Evolutionary conservation across 2,797 vertebrate species (phyloP).

Genomic region (Lagorchestes hirsutus): DNA sequence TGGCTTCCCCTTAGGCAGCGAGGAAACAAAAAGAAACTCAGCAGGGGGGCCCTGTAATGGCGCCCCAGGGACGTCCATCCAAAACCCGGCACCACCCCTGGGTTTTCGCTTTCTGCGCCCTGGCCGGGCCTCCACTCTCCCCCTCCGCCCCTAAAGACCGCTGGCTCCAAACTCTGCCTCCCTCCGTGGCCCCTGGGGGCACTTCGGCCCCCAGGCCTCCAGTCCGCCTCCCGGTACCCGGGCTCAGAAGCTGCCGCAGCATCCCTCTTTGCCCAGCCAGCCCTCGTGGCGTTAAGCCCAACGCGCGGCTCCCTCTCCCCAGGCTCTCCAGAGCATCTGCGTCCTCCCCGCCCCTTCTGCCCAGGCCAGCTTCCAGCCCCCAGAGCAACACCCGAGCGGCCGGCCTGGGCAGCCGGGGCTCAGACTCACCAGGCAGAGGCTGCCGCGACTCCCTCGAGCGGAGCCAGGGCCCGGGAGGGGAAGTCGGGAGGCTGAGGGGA

Average conservation of each 20-base stretch:
- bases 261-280: slow-evolving; percentile 19
- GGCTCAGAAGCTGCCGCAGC: neutral
- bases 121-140: neutral
- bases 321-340: slow-evolving; percentile 77
- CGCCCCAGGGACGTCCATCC: neutral
- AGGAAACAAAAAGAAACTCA: neutral
- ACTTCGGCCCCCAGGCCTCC: neutral
- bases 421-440: neutral
- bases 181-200: too few relatives aligned
- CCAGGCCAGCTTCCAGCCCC: neutral
- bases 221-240: neutral
- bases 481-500: neutral
- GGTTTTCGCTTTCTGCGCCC: neutral
- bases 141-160: neutral
- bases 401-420: neutral
- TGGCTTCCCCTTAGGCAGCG: neutral
- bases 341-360: neutral
- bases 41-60: neutral
- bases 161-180: neutral
- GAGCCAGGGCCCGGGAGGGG: neutral
- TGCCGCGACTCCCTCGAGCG: neutral
- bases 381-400: neutral
- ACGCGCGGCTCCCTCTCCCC: slow-evolving; percentile 75
- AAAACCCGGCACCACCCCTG: neutral
- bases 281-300: slow-evolving; percentile 74